These are phyloP conservation scores for Camponotus pennsylvanicus DNA, from an alignment of 1,140 invertebrate genomes.

Conservation along the genomic window DNA sequence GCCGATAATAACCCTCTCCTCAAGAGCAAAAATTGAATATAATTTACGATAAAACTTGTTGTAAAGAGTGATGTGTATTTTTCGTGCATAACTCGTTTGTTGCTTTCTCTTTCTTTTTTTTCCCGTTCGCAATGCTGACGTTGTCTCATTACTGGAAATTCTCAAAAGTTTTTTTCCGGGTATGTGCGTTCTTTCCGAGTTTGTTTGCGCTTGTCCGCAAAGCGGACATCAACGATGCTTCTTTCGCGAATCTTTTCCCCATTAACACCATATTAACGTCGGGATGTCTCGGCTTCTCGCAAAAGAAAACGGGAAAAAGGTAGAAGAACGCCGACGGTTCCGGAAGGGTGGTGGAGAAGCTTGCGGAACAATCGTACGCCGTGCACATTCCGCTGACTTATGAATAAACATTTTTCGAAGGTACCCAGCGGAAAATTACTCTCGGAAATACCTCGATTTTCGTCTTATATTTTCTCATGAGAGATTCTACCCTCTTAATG, in stretches of 20 bases:
- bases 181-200: constrained; percentile 17
- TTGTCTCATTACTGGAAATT: constrained; percentile 43
- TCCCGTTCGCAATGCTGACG: constrained; percentile 5
- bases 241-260: constrained; percentile 60
- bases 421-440: constrained; percentile 80
- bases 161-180: constrained; percentile 25
- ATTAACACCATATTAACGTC: constrained; percentile 73
- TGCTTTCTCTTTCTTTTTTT: constrained; percentile 28
- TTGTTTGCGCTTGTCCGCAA: constrained; percentile 31
- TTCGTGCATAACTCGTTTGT: constrained; percentile 12
- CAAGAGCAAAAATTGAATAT: constrained; percentile 15
- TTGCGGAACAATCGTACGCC: constrained; percentile 77
- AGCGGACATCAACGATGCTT: constrained; percentile 55
- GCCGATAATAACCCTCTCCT: constrained; percentile 12
- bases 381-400: constrained; percentile 79
- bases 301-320: constrained; percentile 19
- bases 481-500: constrained; percentile 34
- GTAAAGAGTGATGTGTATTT: background rate
- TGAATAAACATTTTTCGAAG: constrained; percentile 82
- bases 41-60: constrained; percentile 45
- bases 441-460: constrained; percentile 75
- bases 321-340: constrained; percentile 29
- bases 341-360: constrained; percentile 63
- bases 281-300: constrained; percentile 44
- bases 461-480: constrained; percentile 62